Conservation (phyloP, 2,888 invertebrate genomes). For the Aquatica leii region DNA sequence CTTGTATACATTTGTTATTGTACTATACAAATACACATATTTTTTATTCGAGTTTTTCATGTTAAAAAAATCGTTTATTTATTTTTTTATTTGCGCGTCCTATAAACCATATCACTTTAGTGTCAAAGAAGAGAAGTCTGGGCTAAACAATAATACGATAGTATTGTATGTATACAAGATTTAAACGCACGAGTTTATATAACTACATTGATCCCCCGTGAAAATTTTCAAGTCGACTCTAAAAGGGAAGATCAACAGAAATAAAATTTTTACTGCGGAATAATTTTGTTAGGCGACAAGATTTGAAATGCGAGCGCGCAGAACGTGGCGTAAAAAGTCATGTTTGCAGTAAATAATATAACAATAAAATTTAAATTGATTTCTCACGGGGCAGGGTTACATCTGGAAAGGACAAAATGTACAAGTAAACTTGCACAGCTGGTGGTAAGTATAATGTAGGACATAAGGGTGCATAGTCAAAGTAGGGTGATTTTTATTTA, state of each 20-base stretch:
- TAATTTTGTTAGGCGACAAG: conserved; percentile 52
- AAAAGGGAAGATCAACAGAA: conserved; percentile 27
- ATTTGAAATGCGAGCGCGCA: conserved; percentile 48
- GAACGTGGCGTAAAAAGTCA: conserved; percentile 49
- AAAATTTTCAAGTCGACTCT: conserved; percentile 21
- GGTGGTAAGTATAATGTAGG: conserved; percentile 44
- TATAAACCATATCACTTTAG: too few species aligned
- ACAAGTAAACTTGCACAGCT: conserved; percentile 50
- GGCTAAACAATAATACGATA: neutral
- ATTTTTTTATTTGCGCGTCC: too few species aligned
- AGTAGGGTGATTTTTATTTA: conserved; percentile 29
- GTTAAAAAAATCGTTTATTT: too few species aligned
- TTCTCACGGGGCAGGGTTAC: conserved; percentile 58
- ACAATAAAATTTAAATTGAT: conserved; percentile 60
- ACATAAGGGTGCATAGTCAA: conserved; percentile 23
- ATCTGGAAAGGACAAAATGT: conserved; percentile 51
- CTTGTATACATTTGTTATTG: too few species aligned
- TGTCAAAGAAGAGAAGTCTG: too few species aligned
- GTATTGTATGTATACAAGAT: conserved; percentile 9
- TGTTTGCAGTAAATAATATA: conserved; percentile 60
- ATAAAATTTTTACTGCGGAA: conserved; percentile 50
- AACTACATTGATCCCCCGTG: conserved; percentile 17
- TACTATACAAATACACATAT: too few species aligned
- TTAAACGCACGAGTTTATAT: conserved; percentile 8
- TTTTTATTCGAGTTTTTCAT: too few species aligned